Base-by-base conservation (phyloP, 2,888 invertebrate genomes). In the Achlya flavicornis region DNA sequence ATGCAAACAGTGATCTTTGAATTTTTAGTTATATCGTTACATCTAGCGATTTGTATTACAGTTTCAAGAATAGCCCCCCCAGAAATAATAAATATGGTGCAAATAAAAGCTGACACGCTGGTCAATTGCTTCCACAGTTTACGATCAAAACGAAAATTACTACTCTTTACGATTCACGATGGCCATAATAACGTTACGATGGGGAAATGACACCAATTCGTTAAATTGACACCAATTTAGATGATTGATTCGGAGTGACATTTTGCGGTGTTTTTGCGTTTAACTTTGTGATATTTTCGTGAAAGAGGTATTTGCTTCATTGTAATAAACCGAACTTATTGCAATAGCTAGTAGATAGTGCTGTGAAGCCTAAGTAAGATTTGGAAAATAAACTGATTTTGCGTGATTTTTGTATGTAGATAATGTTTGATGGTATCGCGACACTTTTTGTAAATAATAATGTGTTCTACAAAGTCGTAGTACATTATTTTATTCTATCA, bases 121-220 rank as follows among this genome's bases (percentile, higher is more conserved):
- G 75, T 75, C 75, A 76, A 76, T 69, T 71, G 70, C 67, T 69
- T 62, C 62, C 53, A 64, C 66, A 33, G 64, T 77, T 78, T 76
- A 78, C 69, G 77, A 71, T 64, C 61, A 66, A 69, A 73, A 72
- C 73, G 75, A 73, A 73, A 76, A 75, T 75, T 70, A 75, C 75
- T 65, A 69, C 65, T 62, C 66, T 69, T 67, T 69, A 66, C 61
- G 68, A 65, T 69, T 71, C 71, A 69, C 74, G 74, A 78, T 73
- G 67, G 71, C 68, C 66, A 73, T 73, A 76, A 73, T 69, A 75
- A 71, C 69, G 69, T 70, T 66, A 74, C 70, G 73, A 74, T 69
- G 70, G 68, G 70, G 70, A 71, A 69, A 79, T 74, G 72, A 76
- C 73, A 75, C 75, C 78, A 77, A 77, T 82, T 81, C 78, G 64